Evolutionary conservation across 2,113 vertebrate genomes (phyloP).

Genomic region (Rhea americana): DNA sequence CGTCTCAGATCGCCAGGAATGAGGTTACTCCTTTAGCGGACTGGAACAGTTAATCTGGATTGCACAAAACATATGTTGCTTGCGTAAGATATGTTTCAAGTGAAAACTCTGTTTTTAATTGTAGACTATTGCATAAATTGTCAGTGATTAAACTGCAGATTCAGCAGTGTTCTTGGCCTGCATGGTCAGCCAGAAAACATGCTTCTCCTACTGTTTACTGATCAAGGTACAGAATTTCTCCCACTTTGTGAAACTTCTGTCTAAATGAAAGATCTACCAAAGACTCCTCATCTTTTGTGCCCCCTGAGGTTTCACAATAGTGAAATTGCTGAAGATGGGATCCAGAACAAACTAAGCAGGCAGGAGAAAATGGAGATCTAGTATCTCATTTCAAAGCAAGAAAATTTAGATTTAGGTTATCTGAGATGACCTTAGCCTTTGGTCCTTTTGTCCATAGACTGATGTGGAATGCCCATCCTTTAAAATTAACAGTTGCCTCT

Average conservation of each 20-base stretch:
- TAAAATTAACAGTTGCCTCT: conserved; percentile 41
- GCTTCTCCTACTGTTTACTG: conserved; percentile 50
- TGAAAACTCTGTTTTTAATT: conserved; percentile 51
- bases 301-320: neutral
- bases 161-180: conserved; percentile 37
- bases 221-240: conserved; percentile 13
- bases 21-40: neutral
- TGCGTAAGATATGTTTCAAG: conserved; percentile 57
- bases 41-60: conserved; percentile 34
- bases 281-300: neutral
- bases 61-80: conserved; percentile 37
- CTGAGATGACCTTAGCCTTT: neutral
- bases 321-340: neutral
- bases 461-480: neutral
- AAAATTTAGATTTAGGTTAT: neutral
- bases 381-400: neutral
- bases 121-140: conserved; percentile 53
- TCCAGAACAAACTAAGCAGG: neutral
- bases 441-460: neutral
- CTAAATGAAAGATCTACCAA: neutral
- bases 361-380: neutral
- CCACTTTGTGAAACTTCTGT: conserved; percentile 1
- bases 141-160: conserved; percentile 44
- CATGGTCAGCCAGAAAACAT: conserved; percentile 26
- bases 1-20: neutral